These are phyloP conservation scores for Idris sp. DNA, from an alignment of 1,140 invertebrate species.

Conservation along the genomic window DNA sequence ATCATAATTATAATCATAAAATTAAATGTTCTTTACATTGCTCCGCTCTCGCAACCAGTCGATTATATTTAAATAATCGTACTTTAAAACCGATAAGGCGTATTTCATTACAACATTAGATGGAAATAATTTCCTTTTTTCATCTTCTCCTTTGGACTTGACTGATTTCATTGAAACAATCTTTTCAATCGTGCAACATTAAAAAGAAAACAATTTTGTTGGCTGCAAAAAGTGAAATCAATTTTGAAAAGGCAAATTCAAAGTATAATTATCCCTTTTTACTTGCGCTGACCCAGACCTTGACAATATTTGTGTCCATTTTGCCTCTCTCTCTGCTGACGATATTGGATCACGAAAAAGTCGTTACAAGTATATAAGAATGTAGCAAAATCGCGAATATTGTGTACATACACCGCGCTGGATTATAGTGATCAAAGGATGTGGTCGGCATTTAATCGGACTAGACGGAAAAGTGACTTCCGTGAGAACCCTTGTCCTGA, in stretches of 20 bases:
- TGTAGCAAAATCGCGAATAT: constrained; percentile 67
- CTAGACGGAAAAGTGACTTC: constrained; percentile 75
- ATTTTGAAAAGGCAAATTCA: too few relatives aligned
- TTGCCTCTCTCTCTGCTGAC: too few relatives aligned
- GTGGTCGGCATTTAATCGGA: constrained; percentile 76
- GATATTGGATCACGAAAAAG: constrained; percentile 60
- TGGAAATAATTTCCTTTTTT: too few relatives aligned
- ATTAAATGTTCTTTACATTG: constrained; percentile 64
- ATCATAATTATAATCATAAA: constrained; percentile 63
- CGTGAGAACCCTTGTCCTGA: constrained; percentile 72
- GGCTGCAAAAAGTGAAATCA: too few relatives aligned
- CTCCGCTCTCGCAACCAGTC: constrained; percentile 29
- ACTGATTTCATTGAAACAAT: too few relatives aligned
- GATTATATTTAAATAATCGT: constrained; percentile 54
- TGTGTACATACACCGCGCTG: constrained; percentile 63
- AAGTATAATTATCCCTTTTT: too few relatives aligned
- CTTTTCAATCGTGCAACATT: too few relatives aligned
- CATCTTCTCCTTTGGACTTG: too few relatives aligned
- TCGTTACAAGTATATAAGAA: constrained; percentile 74
- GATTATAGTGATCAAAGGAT: constrained; percentile 76
- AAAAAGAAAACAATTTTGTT: too few relatives aligned
- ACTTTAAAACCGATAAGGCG: constrained; percentile 28
- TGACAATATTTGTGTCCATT: too few relatives aligned
- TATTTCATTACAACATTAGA: constrained; percentile 48
- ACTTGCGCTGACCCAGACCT: constrained; percentile 69